phyloP scores from a whole-genome alignment of 2,888 invertebrate species.

The Operophtera brumata region DNA sequence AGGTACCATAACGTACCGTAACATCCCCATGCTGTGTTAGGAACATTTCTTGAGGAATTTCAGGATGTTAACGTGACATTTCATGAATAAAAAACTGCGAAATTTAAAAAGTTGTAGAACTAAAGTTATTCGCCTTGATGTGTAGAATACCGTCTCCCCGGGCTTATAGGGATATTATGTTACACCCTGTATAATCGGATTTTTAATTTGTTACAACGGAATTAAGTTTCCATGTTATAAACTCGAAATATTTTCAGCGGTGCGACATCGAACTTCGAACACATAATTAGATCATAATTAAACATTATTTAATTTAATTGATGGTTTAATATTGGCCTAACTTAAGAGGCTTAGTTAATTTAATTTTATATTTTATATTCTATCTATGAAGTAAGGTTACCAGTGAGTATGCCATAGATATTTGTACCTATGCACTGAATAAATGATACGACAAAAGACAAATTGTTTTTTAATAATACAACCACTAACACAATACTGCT shows the following conservation, averaged over 20 bases:
- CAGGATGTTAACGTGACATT: no score
- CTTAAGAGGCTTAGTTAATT: conserved; percentile 61
- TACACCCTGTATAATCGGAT: no score
- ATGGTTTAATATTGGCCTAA: conserved; percentile 28
- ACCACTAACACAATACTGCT: no score
- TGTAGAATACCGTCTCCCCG: no score
- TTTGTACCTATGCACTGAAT: conserved; percentile 67
- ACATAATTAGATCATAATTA: neutral
- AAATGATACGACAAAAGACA: conserved; percentile 55
- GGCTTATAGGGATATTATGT: no score
- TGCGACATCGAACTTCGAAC: neutral
- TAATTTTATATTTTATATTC: conserved; percentile 47
- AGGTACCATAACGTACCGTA: no score
- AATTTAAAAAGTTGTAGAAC: no score
- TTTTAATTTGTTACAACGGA: neutral
- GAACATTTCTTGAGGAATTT: no score
- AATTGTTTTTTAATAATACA: neutral
- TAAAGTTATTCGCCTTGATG: no score
- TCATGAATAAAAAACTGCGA: no score
- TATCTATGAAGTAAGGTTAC: conserved; percentile 67
- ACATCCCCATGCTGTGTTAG: no score
- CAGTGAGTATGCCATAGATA: conserved; percentile 79
- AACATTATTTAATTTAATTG: conserved; percentile 7
- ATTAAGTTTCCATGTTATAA: neutral
- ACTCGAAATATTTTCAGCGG: conserved; percentile 11